A percentile compares a stretch with the other conserved stretches of the same genome.
Evolutionary conservation across 2,113 vertebrate genomes (phyloP).

Genomic region (Pygoscelis adeliae): DNA sequence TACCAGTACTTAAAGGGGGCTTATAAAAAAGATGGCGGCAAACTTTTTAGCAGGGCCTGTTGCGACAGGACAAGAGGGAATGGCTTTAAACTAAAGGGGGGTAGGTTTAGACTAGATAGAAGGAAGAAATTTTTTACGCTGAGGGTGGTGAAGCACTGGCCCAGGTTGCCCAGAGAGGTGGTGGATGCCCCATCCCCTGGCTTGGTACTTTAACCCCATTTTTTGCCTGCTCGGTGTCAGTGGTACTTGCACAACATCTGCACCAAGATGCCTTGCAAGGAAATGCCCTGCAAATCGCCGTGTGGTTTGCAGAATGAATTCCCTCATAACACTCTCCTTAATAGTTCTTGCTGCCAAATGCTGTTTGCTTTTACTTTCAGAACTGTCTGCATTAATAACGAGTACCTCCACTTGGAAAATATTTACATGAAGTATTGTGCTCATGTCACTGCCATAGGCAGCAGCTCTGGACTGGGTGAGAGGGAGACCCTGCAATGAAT

Average conservation of each 20-base stretch:
- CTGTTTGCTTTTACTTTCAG: constrained; percentile 34
- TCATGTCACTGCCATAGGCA: neutral
- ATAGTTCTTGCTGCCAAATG: constrained; percentile 14
- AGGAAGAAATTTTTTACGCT: too few relatives aligned
- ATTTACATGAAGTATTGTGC: neutral
- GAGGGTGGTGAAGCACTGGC: too few relatives aligned
- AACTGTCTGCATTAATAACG: neutral
- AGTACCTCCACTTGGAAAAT: neutral
- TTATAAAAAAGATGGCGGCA: too few relatives aligned
- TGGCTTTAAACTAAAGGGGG: too few relatives aligned
- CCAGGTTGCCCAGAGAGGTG: too few relatives aligned
- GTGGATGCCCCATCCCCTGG: too few relatives aligned
- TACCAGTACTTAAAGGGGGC: too few relatives aligned
- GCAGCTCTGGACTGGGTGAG: neutral
- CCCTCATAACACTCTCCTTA: neutral
- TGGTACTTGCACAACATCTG: neutral
- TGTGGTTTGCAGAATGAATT: neutral
- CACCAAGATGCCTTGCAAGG: neutral
- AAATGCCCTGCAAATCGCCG: neutral
- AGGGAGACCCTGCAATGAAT: neutral
- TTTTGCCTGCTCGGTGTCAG: neutral
- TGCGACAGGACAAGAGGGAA: too few relatives aligned
- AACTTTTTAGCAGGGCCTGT: too few relatives aligned
- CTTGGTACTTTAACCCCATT: accelerated
- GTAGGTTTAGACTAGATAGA: too few relatives aligned